Conservation (phyloP, 2,797 vertebrate species). For the Clarias fuscus region DNA sequence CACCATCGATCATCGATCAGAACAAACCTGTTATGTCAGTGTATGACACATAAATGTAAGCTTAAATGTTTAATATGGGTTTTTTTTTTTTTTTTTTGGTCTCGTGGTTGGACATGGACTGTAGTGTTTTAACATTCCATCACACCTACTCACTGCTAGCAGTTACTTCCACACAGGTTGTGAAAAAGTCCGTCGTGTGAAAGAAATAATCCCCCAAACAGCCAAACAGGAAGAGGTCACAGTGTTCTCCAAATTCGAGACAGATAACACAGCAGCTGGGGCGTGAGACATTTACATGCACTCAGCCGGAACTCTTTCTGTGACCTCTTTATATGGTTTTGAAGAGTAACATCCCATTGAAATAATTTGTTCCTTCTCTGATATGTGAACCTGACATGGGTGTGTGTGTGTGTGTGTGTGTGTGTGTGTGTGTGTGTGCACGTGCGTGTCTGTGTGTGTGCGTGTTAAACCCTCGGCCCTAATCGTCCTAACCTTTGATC, state of each 20-base stretch:
- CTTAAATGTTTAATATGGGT: neutral
- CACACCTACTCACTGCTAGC: constrained; percentile 15
- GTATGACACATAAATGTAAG: neutral
- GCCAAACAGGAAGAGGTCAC: constrained; percentile 28
- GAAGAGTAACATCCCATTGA: neutral
- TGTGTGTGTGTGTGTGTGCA: neutral
- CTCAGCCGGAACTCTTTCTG: neutral
- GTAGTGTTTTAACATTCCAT: constrained; percentile 17
- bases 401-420: neutral
- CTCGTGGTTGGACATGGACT: neutral
- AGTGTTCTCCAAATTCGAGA: constrained; percentile 22
- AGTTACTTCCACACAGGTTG: constrained; percentile 1
- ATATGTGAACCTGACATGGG: too few relatives aligned
- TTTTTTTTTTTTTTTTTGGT: neutral
- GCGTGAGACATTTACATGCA: constrained; percentile 12
- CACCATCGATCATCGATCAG: neutral
- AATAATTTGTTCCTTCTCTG: neutral
- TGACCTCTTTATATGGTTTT: neutral
- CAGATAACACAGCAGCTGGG: constrained; percentile 20
- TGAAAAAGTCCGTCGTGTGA: neutral
- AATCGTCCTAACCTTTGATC: neutral
- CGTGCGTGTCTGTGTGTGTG: neutral
- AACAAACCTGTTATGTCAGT: neutral
- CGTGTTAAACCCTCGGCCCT: neutral
- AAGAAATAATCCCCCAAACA: constrained; percentile 18